Base-by-base conservation (phyloP, 2,888 invertebrate genomes). In the Dynastes maya region DNA sequence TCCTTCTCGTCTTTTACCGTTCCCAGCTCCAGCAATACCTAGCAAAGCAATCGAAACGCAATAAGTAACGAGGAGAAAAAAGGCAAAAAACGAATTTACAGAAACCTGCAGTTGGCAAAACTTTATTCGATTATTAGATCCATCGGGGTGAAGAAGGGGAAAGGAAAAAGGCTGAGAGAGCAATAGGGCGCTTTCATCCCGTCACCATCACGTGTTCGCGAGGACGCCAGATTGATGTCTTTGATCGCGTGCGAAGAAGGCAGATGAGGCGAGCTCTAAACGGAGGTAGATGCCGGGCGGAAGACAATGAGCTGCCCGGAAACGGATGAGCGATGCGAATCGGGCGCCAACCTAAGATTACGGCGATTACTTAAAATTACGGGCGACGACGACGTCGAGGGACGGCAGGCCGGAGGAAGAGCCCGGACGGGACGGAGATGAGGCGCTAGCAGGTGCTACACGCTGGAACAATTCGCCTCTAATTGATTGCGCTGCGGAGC, bases 171-270 rank as follows among this genome's bases (percentile, higher is more conserved):
- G 45, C 8, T 8, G 45, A 6, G 11, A 45, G 45, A 45, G 8
- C 45, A 45, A 45, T 45, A 9, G 45, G 8, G 11, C 45, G 45
- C 45, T 8, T 45, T 8, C 45, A 45, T 45, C 55, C 82, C 82
- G 82, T 83, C 82, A 82, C 80, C 68, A 80, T 82, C 84, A 83
- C 82, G 83, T 83, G 83, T 80, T 78, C 71, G 22, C 55, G 76
- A 32, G 82, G 82, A 82, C 83, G 80, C 78, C 77, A 79, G 80
- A 83, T 74, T 83, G 83, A 83, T 83, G 82, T 80, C 82, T 83
- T 84, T 82, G 82, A 84, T 84, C 84, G 83, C 84, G 83, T 83
- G 83, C 79, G 79, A 37, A 37, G 80, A 80, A 79, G 80, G 82
- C 82, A 83, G 83, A 84, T 83, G 82, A 80, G 82, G 45, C 40